Base-by-base conservation (phyloP, 2,113 vertebrate genomes). In the Sorex fumeus region DNA sequence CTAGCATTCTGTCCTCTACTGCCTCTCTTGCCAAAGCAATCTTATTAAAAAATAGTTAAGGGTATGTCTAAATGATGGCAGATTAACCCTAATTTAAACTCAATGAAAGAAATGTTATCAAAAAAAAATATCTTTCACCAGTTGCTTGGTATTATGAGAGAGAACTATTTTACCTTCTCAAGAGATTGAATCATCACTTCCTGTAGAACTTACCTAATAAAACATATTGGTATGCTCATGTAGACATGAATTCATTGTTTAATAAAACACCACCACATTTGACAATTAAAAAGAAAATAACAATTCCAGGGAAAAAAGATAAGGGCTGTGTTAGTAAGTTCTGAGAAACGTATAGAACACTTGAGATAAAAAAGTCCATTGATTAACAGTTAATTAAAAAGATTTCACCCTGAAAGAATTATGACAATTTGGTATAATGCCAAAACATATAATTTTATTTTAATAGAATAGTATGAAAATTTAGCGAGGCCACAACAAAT, bases 351-450 rank as follows among this genome's bases (percentile, higher is more conserved):
- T 81, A 21, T 28, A 64, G 25, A 87, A 25, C 10, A 91, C 32
- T 89, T 91, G 70, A 93, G 89, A 91, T 74, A 82, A 87, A 88
- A 80, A 79, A 94, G 36, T 74, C 53, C 74, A 92, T 85, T 95
- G 88, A 95, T 94, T 95, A 95, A 89, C 43, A 91, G 50, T 91
- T 79, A 87, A 95, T 96, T 90, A 84, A 94, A 95, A 92, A 94
- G 79, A 95, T 89, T 91, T 95, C 80, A 92, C 72, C 76, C 85
- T 95, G 77, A 94, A 93, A 96, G 57, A 96, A 93, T 95, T 86
- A 90, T 72, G 81, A 84, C 71, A 93, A 91, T 64, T 92, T 91
- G 88, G 80, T 77, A 84, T 93, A 95, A 81, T 89, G 90, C n/a
- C 90, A 95, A 96, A 88, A 88, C 86, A 84, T 36, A 80, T 71